phyloP scores from a whole-genome alignment of 37 sponge, comb jelly and placozoan species.

The Ephydatia muelleri region DNA sequence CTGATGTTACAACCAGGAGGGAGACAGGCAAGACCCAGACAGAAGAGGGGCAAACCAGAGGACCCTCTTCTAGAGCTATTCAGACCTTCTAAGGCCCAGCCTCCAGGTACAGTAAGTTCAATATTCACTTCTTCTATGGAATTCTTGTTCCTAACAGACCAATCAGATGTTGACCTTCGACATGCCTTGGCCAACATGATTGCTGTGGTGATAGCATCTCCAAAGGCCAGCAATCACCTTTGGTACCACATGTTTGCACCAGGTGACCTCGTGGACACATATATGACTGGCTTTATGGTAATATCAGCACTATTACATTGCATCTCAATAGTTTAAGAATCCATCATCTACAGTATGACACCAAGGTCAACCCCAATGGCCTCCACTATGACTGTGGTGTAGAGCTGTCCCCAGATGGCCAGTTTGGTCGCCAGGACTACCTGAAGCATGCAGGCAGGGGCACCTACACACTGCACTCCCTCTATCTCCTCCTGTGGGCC shows the following conservation, averaged over 20 bases:
- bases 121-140: neutral
- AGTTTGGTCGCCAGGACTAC: conserved; percentile 89
- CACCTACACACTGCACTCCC: conserved; percentile 88
- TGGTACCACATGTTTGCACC: conserved; percentile 81
- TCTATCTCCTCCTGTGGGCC: conserved; percentile 82
- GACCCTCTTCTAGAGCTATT: neutral
- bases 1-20: too few relatives aligned
- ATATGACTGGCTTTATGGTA: conserved; percentile 87
- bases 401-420: conserved; percentile 87
- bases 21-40: neutral
- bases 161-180: conserved; percentile 50
- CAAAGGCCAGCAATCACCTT: conserved; percentile 71
- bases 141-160: conserved; percentile 44
- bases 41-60: neutral
- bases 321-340: too few relatives aligned
- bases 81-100: neutral
- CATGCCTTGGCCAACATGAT: conserved; percentile 78
- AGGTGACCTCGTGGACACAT: conserved; percentile 60
- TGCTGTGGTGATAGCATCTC: conserved; percentile 73
- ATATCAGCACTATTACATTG: neutral
- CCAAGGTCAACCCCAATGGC: conserved; percentile 62
- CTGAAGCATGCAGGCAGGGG: conserved; percentile 64
- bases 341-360: neutral
- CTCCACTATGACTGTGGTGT: conserved; percentile 84
- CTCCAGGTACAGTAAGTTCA: neutral